Conservation (phyloP, 1,140 invertebrate genomes). For the Drosophila ogumai region DNA sequence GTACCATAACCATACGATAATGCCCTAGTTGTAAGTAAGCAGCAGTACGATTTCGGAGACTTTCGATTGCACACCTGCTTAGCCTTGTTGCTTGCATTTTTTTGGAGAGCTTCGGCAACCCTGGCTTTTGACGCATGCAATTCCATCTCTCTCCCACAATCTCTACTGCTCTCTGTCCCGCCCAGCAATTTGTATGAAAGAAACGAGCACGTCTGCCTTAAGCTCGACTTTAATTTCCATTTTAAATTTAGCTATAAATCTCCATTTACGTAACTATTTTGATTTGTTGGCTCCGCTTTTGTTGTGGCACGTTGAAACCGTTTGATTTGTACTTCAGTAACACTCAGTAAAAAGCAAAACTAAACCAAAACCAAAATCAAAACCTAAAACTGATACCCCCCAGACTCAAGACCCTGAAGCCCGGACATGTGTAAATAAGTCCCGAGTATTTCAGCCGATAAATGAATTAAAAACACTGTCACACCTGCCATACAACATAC, state of each 20-base stretch:
- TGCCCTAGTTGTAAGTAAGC: constrained; percentile 28
- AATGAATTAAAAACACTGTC: constrained; percentile 24
- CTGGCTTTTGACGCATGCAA: constrained; percentile 45
- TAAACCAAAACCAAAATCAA: too few species aligned
- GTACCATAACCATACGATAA: constrained; percentile 43
- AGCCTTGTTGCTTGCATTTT: constrained; percentile 51
- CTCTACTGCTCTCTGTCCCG: constrained; percentile 1
- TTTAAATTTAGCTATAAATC: constrained; percentile 1
- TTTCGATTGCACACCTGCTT: constrained; percentile 33
- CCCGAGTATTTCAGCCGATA: constrained; percentile 11
- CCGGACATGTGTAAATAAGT: constrained; percentile 39
- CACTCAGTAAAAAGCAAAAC: constrained; percentile 12
- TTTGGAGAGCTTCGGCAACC: constrained; percentile 43
- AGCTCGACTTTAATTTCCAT: constrained; percentile 15
- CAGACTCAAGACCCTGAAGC: constrained; percentile 7
- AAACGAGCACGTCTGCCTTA: constrained; percentile 29
- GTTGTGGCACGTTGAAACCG: constrained; percentile 37
- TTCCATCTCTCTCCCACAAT: not conserved
- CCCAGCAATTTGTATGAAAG: constrained; percentile 21
- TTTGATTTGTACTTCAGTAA: constrained; percentile 30
- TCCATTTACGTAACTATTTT: constrained; percentile 2
- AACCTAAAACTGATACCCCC: not conserved
- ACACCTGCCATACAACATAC: not conserved
- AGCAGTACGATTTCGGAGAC: constrained; percentile 8
- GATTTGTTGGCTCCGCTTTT: constrained; percentile 30